Conservation (phyloP, 1,140 invertebrate genomes). For the Drosophila teissieri region DNA sequence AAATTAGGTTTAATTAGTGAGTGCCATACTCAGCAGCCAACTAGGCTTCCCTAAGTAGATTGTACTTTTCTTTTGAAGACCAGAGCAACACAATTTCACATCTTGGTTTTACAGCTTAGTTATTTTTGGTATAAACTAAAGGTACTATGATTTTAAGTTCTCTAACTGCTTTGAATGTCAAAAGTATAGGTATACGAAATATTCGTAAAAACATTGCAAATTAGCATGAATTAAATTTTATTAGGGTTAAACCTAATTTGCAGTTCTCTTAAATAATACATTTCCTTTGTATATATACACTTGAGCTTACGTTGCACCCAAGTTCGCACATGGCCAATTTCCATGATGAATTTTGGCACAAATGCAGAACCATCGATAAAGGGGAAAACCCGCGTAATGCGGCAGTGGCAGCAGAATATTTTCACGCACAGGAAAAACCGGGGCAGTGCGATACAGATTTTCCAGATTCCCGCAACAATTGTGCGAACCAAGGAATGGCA, state of each 20-base stretch:
- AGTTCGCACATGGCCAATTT: slow-evolving; percentile 51
- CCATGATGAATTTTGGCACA: slow-evolving; percentile 73
- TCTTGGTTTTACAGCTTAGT: too few species aligned
- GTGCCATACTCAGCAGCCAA: not conserved
- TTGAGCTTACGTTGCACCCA: slow-evolving; percentile 41
- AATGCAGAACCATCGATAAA: slow-evolving; percentile 66
- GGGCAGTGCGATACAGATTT: slow-evolving; percentile 47
- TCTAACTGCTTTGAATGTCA: too few species aligned
- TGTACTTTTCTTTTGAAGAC: not conserved
- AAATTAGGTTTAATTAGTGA: slow-evolving; percentile 25
- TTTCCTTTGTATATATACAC: too few species aligned
- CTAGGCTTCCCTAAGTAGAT: not conserved
- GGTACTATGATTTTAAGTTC: too few species aligned
- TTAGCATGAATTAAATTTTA: too few species aligned
- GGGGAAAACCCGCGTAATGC: slow-evolving; percentile 32
- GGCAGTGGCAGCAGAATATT: slow-evolving; percentile 42
- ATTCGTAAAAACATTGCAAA: too few species aligned
- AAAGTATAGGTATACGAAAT: too few species aligned
- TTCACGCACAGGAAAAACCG: slow-evolving; percentile 59
- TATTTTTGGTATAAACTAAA: too few species aligned
- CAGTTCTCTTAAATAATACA: slow-evolving; percentile 1
- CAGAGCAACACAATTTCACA: too few species aligned
- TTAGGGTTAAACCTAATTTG: not conserved
- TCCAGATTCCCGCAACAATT: slow-evolving; percentile 61
- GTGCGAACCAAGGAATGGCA: slow-evolving; percentile 59